These are phyloP conservation scores for Barbus barbus DNA, from an alignment of 2,113 vertebrate genomes.

Conservation along the genomic window DNA sequence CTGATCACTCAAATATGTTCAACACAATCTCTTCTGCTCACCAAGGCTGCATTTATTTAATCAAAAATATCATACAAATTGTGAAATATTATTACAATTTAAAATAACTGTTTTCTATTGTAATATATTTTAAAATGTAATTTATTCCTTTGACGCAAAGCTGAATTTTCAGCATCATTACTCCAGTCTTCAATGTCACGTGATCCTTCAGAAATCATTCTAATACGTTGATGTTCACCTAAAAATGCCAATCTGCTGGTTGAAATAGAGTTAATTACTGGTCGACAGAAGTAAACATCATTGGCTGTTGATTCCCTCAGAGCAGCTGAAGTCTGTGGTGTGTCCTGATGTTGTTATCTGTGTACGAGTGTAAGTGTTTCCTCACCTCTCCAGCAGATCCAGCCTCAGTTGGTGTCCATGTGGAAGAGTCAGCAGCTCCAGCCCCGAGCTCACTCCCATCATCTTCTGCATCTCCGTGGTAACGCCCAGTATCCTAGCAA, in stretches of 20 bases:
- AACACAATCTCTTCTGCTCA: not conserved
- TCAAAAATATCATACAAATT: too few species aligned
- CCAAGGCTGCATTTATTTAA: too few species aligned
- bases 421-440: slow-evolving; percentile 95
- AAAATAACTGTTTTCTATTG: too few species aligned
- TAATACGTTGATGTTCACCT: not conserved
- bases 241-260: not conserved
- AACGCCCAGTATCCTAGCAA: slow-evolving; percentile 94
- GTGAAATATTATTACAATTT: too few species aligned
- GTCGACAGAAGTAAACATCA: not conserved
- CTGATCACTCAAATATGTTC: not conserved
- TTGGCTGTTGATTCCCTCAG: not conserved
- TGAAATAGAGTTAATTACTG: not conserved
- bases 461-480: slow-evolving; percentile 89
- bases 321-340: not conserved
- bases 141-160: too few species aligned
- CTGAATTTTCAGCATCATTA: too few species aligned
- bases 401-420: slow-evolving; percentile 95
- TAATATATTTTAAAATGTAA: too few species aligned
- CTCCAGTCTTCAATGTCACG: too few species aligned
- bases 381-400: slow-evolving; percentile 94
- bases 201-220: not conserved
- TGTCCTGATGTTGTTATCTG: not conserved
- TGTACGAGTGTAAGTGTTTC: not conserved
- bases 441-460: slow-evolving; percentile 96